Evolutionary conservation across 2,888 invertebrate genomes (phyloP).

Genomic region (Tridacna gigas): DNA sequence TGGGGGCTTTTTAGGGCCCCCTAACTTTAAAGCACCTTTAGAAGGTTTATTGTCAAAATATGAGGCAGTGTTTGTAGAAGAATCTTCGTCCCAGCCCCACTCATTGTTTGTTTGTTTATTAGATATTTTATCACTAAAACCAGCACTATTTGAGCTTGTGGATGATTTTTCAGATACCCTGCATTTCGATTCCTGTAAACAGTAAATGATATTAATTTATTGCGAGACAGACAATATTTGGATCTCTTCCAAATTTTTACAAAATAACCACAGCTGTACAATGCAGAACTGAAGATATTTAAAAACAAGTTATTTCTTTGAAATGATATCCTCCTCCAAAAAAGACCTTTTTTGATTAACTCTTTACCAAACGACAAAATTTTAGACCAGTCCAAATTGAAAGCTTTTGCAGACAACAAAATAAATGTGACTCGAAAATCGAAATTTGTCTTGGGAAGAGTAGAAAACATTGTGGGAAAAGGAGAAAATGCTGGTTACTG

Average conservation of each 20-base stretch:
- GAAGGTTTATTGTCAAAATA: constrained; percentile 38
- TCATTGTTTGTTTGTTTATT: constrained; percentile 41
- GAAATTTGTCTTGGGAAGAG: neutral
- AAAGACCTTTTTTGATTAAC: too few relatives aligned
- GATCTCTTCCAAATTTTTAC: too few relatives aligned
- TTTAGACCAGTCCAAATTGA: neutral
- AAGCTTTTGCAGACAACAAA: neutral
- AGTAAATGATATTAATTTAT: too few relatives aligned
- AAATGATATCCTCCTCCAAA: too few relatives aligned
- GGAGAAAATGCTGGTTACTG: neutral
- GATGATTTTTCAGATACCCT: neutral
- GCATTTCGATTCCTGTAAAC: constrained; percentile 10
- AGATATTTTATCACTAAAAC: constrained; percentile 6
- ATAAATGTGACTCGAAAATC: too few relatives aligned
- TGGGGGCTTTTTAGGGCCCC: constrained; percentile 50
- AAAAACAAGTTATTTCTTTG: too few relatives aligned
- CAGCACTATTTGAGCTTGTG: constrained; percentile 23
- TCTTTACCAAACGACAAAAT: neutral
- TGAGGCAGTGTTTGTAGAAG: constrained; percentile 20
- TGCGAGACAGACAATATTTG: too few relatives aligned
- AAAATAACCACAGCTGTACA: too few relatives aligned
- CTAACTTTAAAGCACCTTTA: constrained; percentile 63
- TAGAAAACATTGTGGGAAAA: neutral
- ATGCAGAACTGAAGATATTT: too few relatives aligned
- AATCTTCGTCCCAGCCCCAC: constrained; percentile 54